Evolutionary conservation across 2,797 vertebrate genomes (phyloP), one percentile per base, ranked within the genome.

Genomic region (Philypnodon macrostomus): DNA sequence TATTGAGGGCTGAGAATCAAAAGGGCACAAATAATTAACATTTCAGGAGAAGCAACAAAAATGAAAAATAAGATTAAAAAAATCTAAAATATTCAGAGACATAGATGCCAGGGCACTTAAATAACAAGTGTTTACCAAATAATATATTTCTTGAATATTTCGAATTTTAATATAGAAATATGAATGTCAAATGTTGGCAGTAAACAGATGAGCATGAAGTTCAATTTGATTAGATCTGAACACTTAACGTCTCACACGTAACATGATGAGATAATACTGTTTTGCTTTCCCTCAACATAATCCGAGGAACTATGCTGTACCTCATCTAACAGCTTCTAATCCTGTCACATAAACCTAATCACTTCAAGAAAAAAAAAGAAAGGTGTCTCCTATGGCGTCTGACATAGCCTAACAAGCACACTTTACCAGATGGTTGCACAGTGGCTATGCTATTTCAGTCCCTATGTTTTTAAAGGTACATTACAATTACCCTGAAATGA

Each of bases 271-370:
- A 77, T 78, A 83, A 86, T 70, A 59, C 67, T 57, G 60, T 41
- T 39, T 44, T 56, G 77, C 61, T 79, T 77, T 70, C 69, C 37
- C 70, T 65, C 60, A 40, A 53, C 67, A 69, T 84, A 88, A 89
- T 85, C 83, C 76, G 58, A 53, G 65, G 76, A 85, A 86, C 86
- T 77, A 88, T 81, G 79, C 70, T 58, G 56, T 31, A 50, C 32
- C n/a, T 70, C 50, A 70, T 79, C 72, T 58, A 75, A 67, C 60
- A 70, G 71, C 39, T 68, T 62, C 48, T 82, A 84, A 87, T 83
- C 74, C 79, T 62, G 64, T 67, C 58, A 48, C 41, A 53, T 41
- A 50, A 48, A 65, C 54, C 48, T 16, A 60, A 63, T 73, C 45
- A 53, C 61, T 74, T 21, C 9, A 27, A 26, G 38, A 54, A 55